These are phyloP conservation scores for Pontoporia blainvillei DNA, from an alignment of 2,113 vertebrate genomes.

Conservation along the genomic window DNA sequence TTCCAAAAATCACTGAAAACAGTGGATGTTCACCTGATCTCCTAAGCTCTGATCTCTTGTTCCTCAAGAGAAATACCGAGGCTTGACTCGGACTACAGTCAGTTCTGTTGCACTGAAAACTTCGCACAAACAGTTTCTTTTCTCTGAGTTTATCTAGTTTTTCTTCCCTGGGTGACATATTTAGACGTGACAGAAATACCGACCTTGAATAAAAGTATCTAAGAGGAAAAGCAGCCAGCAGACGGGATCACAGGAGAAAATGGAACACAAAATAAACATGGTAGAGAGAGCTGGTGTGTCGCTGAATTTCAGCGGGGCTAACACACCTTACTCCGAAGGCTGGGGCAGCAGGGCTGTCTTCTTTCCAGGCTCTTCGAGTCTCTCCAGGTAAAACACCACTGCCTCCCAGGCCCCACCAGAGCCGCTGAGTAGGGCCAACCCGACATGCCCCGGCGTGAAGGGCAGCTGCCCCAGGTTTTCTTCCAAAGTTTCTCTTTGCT, in stretches of 20 bases:
- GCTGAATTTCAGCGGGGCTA: fast-evolving
- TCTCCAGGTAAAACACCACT: fast-evolving
- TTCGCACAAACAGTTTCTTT: not conserved
- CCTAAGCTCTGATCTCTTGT: not conserved
- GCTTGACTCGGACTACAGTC: not conserved
- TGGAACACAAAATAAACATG: fast-evolving
- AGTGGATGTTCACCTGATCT: too few relatives aligned
- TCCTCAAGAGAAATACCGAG: not conserved
- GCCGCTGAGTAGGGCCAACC: too few relatives aligned
- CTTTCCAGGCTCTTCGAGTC: too few relatives aligned
- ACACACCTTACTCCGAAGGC: fast-evolving
- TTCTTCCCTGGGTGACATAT: constrained; percentile 16
- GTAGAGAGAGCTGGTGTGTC: fast-evolving
- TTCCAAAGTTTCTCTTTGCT: not conserved
- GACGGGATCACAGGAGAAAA: not conserved
- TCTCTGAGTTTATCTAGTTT: not conserved
- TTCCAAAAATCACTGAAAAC: too few relatives aligned
- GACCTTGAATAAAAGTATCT: not conserved
- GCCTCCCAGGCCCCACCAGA: not conserved
- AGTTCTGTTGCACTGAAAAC: not conserved
- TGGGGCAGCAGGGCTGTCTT: fast-evolving
- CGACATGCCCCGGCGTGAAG: too few relatives aligned
- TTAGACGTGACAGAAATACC: not conserved
- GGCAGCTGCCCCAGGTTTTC: not conserved
- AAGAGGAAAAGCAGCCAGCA: not conserved